Percentiles rank a stretch among this genome's conserved stretches.
Conservation (phyloP, 2,888 invertebrate genomes). For the Drosophila nigricruria region DNA sequence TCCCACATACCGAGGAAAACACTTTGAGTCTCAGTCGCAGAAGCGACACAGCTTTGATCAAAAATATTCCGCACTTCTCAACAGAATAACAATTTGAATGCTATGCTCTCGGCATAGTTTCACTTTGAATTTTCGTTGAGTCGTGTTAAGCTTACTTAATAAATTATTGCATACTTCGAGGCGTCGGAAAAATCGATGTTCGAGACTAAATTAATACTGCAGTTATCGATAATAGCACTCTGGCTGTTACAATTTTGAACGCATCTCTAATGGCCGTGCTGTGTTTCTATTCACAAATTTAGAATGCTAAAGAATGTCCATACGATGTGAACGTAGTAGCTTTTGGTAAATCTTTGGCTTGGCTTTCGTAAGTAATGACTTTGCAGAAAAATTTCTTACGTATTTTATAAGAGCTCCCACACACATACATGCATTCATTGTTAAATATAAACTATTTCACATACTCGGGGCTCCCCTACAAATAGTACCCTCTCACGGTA, state of each 20-base stretch:
- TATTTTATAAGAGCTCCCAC: too few species aligned
- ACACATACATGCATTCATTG: too few species aligned
- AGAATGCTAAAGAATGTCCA: too few species aligned
- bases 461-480: too few species aligned
- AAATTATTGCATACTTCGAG: constrained; percentile 18
- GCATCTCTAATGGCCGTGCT: neutral
- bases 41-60: neutral
- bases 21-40: neutral
- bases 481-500: too few species aligned
- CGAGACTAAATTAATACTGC: neutral
- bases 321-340: too few species aligned
- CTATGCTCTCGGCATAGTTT: neutral
- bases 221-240: neutral
- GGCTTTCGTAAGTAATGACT: too few species aligned
- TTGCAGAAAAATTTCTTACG: too few species aligned
- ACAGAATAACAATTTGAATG: neutral
- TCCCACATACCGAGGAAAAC: constrained; percentile 4
- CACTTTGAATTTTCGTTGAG: neutral
- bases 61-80: neutral
- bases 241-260: neutral
- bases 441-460: too few species aligned
- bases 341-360: too few species aligned
- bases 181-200: neutral
- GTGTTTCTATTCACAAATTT: too few species aligned
- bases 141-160: neutral